phyloP scores from a whole-genome alignment of 2,113 vertebrate genomes.

The Dryoscopus gambensis region DNA sequence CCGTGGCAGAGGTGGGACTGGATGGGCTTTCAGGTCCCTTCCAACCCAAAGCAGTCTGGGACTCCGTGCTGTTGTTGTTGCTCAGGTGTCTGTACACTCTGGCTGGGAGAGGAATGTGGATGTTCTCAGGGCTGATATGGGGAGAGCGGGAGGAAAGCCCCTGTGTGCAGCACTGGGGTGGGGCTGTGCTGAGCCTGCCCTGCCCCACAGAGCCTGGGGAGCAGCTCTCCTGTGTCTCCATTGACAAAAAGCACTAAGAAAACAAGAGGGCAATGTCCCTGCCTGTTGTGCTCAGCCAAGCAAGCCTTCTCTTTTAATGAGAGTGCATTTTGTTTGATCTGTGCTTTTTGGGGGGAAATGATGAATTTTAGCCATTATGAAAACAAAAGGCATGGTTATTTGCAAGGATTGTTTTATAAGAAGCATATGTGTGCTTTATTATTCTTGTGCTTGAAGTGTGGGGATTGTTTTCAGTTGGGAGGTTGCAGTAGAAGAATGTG shows the following conservation, averaged over 20 bases:
- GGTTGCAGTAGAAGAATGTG: constrained; percentile 39
- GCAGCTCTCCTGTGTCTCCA: background rate
- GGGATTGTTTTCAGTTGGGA: constrained; percentile 56
- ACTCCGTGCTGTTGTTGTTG: accelerated
- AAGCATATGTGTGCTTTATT: constrained; percentile 58
- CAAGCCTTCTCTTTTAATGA: background rate
- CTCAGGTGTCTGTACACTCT: background rate
- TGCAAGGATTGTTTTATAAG: constrained; percentile 44
- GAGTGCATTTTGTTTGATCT: constrained; percentile 33
- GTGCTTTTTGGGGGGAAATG: background rate
- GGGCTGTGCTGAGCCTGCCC: background rate
- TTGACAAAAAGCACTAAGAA: background rate
- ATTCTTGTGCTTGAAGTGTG: constrained; percentile 43
- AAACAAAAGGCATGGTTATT: constrained; percentile 49
- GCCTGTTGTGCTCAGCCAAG: background rate
- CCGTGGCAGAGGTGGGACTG: accelerated
- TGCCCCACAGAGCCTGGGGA: background rate
- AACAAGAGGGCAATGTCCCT: background rate
- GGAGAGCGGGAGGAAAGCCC: background rate
- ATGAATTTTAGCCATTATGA: constrained; percentile 54
- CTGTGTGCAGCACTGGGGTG: background rate
- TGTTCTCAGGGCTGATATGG: background rate
- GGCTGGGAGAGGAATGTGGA: background rate
- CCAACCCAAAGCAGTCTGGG: background rate
- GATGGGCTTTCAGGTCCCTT: background rate